Conservation (phyloP, 2,888 invertebrate genomes). For the Drosophila kuntzei region DNA sequence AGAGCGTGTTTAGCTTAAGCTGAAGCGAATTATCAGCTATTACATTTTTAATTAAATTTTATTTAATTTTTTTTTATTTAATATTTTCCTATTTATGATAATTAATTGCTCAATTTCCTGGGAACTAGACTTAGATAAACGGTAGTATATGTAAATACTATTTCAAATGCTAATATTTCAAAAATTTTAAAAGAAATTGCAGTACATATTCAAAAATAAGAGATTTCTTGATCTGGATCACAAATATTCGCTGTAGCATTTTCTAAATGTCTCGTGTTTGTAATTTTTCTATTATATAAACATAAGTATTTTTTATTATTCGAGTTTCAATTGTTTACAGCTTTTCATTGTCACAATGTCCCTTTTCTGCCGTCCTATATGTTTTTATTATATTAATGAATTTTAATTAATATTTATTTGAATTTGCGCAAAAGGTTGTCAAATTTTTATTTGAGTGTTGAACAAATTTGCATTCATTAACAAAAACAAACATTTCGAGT, state of each 20-base stretch:
- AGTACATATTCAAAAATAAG: not conserved
- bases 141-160: not conserved
- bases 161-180: not conserved
- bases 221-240: too few relatives aligned
- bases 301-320: not conserved
- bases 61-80: not conserved
- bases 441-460: slow-evolving; percentile 44
- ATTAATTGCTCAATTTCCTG: not conserved
- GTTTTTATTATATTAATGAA: not conserved
- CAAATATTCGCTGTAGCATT: not conserved
- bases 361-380: not conserved
- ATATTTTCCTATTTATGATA: not conserved
- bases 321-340: not conserved
- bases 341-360: not conserved
- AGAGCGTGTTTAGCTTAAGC: not conserved
- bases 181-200: not conserved
- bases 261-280: not conserved
- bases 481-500: slow-evolving; percentile 27
- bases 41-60: not conserved
- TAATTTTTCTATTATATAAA: too few relatives aligned
- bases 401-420: slow-evolving; percentile 18
- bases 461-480: slow-evolving; percentile 49
- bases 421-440: slow-evolving; percentile 18
- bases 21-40: not conserved
- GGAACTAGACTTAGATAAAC: not conserved